Percentiles rank a stretch among this genome's conserved stretches.
phyloP scores from a whole-genome alignment of 2,888 invertebrate species.

The Leptinotarsa tumamoca region DNA sequence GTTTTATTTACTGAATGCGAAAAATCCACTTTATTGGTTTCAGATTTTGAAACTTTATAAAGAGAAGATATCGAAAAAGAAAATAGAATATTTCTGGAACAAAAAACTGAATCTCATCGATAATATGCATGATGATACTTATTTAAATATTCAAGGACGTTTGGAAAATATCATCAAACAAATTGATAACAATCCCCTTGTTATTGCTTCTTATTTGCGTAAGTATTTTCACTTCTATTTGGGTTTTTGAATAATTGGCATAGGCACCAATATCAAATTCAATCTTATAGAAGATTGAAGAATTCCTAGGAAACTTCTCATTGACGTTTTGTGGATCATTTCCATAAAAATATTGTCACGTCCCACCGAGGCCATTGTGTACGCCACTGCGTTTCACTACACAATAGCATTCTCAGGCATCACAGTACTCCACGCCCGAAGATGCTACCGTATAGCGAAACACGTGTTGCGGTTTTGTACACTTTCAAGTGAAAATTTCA shows the following conservation, averaged over 20 bases:
- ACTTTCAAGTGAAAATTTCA: too few relatives aligned
- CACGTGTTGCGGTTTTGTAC: too few relatives aligned
- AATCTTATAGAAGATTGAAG: too few relatives aligned
- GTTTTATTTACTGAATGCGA: too few relatives aligned
- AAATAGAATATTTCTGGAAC: constrained; percentile 63
- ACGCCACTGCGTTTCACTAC: too few relatives aligned
- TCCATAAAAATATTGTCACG: not conserved
- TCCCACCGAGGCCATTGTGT: not conserved
- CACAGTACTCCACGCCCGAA: too few relatives aligned
- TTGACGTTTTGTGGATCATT: too few relatives aligned
- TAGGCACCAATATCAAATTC: too few relatives aligned
- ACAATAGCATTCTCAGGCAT: too few relatives aligned
- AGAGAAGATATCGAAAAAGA: constrained; percentile 41
- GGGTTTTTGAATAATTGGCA: too few relatives aligned
- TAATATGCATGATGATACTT: constrained; percentile 59
- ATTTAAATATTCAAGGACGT: constrained; percentile 61
- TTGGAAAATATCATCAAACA: constrained; percentile 63
- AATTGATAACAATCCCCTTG: constrained; percentile 55
- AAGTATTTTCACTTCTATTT: constrained; percentile 43
- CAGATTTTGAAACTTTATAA: constrained; percentile 59
- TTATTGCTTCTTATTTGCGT: constrained; percentile 56
- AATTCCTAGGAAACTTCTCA: too few relatives aligned
- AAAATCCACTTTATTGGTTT: constrained; percentile 33
- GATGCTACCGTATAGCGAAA: too few relatives aligned
- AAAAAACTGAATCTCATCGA: constrained; percentile 55